Conservation (phyloP, 2,888 invertebrate species). For the Eilema depressum region DNA sequence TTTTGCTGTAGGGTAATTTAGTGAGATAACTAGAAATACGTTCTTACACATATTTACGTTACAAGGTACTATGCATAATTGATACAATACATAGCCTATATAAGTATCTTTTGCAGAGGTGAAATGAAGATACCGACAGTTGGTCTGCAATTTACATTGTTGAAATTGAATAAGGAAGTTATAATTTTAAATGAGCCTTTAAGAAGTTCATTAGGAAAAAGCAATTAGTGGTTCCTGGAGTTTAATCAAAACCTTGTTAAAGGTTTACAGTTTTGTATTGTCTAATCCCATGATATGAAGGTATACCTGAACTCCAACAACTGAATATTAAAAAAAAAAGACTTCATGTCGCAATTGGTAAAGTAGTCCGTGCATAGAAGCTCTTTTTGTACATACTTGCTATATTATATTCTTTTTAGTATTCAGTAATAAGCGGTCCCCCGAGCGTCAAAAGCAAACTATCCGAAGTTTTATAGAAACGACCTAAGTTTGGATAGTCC, state of each 20-base stretch:
- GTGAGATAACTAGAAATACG: background rate
- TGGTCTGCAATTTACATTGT: too few relatives aligned
- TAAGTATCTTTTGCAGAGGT: too few relatives aligned
- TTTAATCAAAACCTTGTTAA: background rate
- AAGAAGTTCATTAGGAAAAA: background rate
- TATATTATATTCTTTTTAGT: background rate
- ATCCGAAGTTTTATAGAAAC: slow-evolving; percentile 38
- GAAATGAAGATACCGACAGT: too few relatives aligned
- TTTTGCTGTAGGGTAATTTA: slow-evolving; percentile 5
- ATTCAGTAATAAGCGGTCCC: slow-evolving; percentile 28
- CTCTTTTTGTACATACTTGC: background rate
- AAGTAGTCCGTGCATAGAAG: background rate
- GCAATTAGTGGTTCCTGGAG: background rate
- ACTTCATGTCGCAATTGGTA: background rate
- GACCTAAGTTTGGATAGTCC: slow-evolving; percentile 49
- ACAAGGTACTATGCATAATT: too few relatives aligned
- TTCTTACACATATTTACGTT: too few relatives aligned
- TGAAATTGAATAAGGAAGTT: too few relatives aligned
- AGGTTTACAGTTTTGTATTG: background rate
- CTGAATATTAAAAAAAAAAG: background rate
- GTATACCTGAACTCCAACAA: background rate
- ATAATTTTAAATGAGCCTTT: background rate
- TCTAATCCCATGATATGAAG: background rate
- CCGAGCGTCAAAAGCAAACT: slow-evolving; percentile 31
- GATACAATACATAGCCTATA: too few relatives aligned